Percentiles rank a stretch among this genome's conserved stretches.
Conservation (phyloP, 1,140 invertebrate genomes). For the Dinoponera quadriceps region DNA sequence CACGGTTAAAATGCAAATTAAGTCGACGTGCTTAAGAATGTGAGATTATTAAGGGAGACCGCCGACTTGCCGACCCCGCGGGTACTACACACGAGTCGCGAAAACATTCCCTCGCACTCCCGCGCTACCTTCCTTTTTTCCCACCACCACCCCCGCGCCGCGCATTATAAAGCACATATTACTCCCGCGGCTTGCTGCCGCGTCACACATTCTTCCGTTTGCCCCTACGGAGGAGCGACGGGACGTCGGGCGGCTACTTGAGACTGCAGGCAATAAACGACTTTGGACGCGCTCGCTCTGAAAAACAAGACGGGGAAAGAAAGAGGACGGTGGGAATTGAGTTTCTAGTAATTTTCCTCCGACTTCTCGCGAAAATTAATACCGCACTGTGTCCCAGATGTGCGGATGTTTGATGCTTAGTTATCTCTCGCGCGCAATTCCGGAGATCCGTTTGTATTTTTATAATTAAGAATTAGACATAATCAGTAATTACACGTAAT, state of each 20-base stretch:
- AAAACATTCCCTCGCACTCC: constrained; percentile 72
- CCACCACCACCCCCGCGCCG: constrained; percentile 36
- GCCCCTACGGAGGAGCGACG: constrained; percentile 34
- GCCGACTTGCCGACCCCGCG: constrained; percentile 54
- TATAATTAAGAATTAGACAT: neutral
- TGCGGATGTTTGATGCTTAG: constrained; percentile 11
- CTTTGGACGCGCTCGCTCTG: constrained; percentile 35
- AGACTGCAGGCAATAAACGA: constrained; percentile 56
- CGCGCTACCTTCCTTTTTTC: constrained; percentile 52
- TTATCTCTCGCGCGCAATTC: neutral
- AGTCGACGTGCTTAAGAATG: constrained; percentile 79
- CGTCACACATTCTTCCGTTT: constrained; percentile 36
- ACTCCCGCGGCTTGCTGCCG: constrained; percentile 51
- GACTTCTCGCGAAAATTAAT: constrained; percentile 23
- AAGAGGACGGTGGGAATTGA: constrained; percentile 30
- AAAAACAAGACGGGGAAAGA: neutral
- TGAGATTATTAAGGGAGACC: constrained; percentile 76
- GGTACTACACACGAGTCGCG: constrained; percentile 50
- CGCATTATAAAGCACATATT: constrained; percentile 72
- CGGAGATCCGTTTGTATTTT: neutral
- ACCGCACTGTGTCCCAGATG: neutral
- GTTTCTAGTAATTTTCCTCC: constrained; percentile 32
- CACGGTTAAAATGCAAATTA: constrained; percentile 80
- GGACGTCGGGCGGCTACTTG: constrained; percentile 52
- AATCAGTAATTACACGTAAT: neutral